Evolutionary conservation across 1,140 invertebrate species (phyloP).

Genomic region (Drosophila pseudoananassae): DNA sequence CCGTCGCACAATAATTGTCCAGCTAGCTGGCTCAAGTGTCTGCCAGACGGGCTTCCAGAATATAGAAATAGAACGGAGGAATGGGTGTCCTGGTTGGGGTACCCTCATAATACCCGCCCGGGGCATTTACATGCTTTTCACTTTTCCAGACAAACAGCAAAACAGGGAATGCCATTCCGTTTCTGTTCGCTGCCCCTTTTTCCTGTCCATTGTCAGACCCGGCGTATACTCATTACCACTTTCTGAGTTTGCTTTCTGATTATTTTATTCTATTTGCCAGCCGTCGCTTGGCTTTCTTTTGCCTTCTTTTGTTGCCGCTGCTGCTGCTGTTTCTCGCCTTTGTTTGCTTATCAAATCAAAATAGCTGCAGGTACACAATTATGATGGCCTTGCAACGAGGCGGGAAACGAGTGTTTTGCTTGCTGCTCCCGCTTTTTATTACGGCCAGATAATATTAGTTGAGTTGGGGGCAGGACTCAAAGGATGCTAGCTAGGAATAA

Average conservation of each 20-base stretch:
- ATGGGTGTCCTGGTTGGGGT: neutral
- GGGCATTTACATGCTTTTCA: conserved; percentile 77
- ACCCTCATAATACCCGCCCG: conserved; percentile 44
- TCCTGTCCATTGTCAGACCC: conserved; percentile 36
- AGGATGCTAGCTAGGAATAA: neutral
- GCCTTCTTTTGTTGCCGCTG: conserved; percentile 7
- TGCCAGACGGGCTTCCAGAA: conserved; percentile 35
- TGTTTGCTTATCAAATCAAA: conserved; percentile 56
- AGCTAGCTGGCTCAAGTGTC: conserved; percentile 62
- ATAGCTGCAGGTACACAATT: conserved; percentile 48
- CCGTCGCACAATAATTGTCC: conserved; percentile 53
- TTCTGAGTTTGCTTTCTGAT: conserved; percentile 71
- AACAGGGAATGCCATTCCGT: conserved; percentile 21
- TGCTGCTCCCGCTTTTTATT: conserved; percentile 2
- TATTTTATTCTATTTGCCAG: conserved; percentile 73
- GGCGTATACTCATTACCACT: conserved; percentile 76
- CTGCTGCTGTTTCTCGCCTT: conserved; percentile 20
- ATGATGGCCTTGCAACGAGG: conserved; percentile 18
- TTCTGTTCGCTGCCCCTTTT: conserved; percentile 17
- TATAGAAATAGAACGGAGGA: conserved; percentile 1
- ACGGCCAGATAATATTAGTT: neutral
- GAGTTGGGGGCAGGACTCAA: neutral
- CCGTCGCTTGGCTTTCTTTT: conserved; percentile 33
- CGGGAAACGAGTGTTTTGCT: neutral
- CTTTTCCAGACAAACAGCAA: conserved; percentile 63